A percentile compares a stretch with the other conserved stretches of the same genome.
Evolutionary conservation across 2,113 vertebrate genomes (phyloP).

Genomic region (Thermophis baileyi): DNA sequence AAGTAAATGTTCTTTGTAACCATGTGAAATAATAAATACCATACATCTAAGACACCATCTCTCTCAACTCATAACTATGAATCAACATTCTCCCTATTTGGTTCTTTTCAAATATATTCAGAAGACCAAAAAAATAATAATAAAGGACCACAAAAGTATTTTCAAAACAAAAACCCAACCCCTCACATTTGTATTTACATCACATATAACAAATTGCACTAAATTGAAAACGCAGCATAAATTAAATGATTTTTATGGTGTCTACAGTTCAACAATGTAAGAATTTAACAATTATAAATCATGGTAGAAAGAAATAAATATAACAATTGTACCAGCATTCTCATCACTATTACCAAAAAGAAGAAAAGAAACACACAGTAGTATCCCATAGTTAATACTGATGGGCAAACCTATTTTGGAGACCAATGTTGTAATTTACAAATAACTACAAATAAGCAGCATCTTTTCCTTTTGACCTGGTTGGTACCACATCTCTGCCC

Average conservation of each 20-base stretch:
- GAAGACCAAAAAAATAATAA: neutral
- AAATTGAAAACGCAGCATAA: conserved; percentile 79
- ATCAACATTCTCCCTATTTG: neutral
- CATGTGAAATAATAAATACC: neutral
- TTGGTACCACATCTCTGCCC: neutral
- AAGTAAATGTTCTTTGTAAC: neutral
- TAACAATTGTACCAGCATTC: conserved; percentile 73
- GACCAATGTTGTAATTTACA: conserved; percentile 53
- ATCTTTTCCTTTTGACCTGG: neutral
- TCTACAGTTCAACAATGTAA: conserved; percentile 70
- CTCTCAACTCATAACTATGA: neutral
- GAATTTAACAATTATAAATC: conserved; percentile 74
- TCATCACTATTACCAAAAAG: conserved; percentile 66
- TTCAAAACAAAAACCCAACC: conserved; percentile 67
- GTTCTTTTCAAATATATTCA: conserved; percentile 6
- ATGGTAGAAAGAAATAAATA: conserved; percentile 84
- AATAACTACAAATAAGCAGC: neutral
- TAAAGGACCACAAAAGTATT: conserved; percentile 46
- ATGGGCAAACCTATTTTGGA: conserved; percentile 64
- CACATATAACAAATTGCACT: conserved; percentile 76
- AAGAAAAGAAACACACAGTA: conserved; percentile 64
- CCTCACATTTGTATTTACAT: conserved; percentile 82
- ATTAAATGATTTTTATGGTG: conserved; percentile 74
- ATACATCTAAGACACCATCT: neutral
- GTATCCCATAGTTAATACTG: conserved; percentile 81